A percentile compares a stretch with the other conserved stretches of the same genome.
phyloP scores from a whole-genome alignment of 2,888 invertebrate species.

The Philaethria dido region DNA sequence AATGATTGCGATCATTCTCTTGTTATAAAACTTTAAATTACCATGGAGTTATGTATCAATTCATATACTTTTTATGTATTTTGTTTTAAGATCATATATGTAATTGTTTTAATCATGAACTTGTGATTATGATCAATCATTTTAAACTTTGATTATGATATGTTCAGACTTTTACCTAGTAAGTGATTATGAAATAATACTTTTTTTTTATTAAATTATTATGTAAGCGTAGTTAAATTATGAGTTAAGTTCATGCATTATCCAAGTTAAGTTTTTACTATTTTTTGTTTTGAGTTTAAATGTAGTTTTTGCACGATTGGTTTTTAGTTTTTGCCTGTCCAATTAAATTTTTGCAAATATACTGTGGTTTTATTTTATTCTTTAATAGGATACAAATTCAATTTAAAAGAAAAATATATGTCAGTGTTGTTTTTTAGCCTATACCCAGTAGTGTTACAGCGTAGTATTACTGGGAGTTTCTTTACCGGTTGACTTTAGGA shows the following conservation, averaged over 20 bases:
- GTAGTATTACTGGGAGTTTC: too few relatives aligned
- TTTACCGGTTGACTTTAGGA: too few relatives aligned
- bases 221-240: conserved; percentile 38
- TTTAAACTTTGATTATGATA: conserved; percentile 77
- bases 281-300: conserved; percentile 54
- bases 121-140: conserved; percentile 70
- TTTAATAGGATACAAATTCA: background rate
- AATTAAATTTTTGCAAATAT: conserved; percentile 60
- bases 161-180: conserved; percentile 55
- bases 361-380: background rate
- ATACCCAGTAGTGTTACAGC: too few relatives aligned
- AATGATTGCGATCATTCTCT: conserved; percentile 55
- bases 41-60: conserved; percentile 73
- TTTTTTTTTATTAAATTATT: conserved; percentile 42
- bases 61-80: conserved; percentile 56
- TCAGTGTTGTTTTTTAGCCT: too few relatives aligned
- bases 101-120: conserved; percentile 79
- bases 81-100: conserved; percentile 53
- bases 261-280: conserved; percentile 53
- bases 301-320: conserved; percentile 64
- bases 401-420: background rate
- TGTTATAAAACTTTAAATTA: conserved; percentile 40
- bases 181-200: conserved; percentile 63
- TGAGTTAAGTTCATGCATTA: conserved; percentile 54
- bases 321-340: conserved; percentile 71